Evolutionary conservation across 2,797 vertebrate species (phyloP).

Genomic region (Pyrocephalus nanus): DNA sequence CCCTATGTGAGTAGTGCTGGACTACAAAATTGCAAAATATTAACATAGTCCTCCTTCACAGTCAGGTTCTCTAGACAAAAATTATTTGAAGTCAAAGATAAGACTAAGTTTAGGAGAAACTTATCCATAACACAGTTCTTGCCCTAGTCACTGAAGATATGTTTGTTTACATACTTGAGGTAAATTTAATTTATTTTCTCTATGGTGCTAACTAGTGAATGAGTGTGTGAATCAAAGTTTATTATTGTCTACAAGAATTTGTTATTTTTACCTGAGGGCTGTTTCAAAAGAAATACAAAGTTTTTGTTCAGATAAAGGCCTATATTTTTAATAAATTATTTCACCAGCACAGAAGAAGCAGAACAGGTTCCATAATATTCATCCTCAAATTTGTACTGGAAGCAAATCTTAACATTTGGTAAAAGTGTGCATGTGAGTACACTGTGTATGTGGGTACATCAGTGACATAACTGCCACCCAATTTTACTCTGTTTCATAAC

Average conservation of each 20-base stretch:
- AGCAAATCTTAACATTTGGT: background rate
- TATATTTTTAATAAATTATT: background rate
- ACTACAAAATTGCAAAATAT: background rate
- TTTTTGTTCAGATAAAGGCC: background rate
- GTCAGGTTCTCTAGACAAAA: background rate
- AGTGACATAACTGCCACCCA: background rate
- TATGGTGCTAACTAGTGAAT: background rate
- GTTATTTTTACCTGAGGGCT: background rate
- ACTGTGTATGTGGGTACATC: accelerated
- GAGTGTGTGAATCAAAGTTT: background rate
- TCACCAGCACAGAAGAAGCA: background rate
- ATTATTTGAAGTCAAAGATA: background rate
- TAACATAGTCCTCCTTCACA: background rate
- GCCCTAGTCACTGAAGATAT: background rate
- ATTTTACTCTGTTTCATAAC: background rate
- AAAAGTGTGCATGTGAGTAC: background rate
- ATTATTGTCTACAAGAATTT: background rate
- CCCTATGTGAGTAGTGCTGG: background rate
- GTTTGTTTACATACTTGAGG: background rate
- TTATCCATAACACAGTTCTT: background rate
- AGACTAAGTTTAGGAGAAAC: background rate
- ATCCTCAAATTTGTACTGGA: background rate
- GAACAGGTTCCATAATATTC: background rate
- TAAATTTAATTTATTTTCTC: background rate
- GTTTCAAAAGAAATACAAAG: background rate